Base-by-base conservation (phyloP, 2,113 vertebrate species). In the Hepsetus odoe region DNA sequence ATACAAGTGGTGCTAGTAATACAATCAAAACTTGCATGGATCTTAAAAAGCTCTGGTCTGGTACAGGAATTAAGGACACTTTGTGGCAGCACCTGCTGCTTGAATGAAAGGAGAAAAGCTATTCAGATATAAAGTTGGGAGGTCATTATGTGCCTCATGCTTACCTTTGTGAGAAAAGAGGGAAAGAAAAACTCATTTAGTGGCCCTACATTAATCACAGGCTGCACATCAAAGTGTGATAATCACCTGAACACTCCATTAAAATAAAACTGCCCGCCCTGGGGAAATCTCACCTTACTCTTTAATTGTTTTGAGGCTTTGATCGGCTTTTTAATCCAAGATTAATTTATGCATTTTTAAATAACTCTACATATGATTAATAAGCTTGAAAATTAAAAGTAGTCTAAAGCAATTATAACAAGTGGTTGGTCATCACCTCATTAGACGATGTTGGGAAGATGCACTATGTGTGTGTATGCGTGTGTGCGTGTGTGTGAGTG, bases 311-410 rank as follows among this genome's bases (percentile, higher is more conserved):
- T 98, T 96, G 94, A 97, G 96, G 95, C 95, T 96, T 96, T 98
- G 96, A 98, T 97, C 95, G 96, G 96, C 95, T 98, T 98, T 94
- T 98, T 98, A 98, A 98, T 98, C 95, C 94, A 97, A 98, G 96
- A 98, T 98, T 98, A 98, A 98, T 99, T 98, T 98, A 98, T 98
- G 97, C 96, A 97, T 97, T 98, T 98, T 99, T 99, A 98, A 99
- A 99, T 99, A 99, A 99, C 96, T 97, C 96, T 98, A 97, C 96
- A 96, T 98, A 98, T 98, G 97, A 98, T 99, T 98, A 99, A 99
- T 98, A 98, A 96, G 95, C 95, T 97, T 95, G 97, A 97, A 99
- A 98, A 98, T 99, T 97, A 98, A 98, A 98, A 98, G 94, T 95
- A 96, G 94, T 96, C 95, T 95, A 94, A 98, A 97, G 96, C 97